phyloP scores from a whole-genome alignment of 2,797 vertebrate genomes.

The Tinamus major region DNA sequence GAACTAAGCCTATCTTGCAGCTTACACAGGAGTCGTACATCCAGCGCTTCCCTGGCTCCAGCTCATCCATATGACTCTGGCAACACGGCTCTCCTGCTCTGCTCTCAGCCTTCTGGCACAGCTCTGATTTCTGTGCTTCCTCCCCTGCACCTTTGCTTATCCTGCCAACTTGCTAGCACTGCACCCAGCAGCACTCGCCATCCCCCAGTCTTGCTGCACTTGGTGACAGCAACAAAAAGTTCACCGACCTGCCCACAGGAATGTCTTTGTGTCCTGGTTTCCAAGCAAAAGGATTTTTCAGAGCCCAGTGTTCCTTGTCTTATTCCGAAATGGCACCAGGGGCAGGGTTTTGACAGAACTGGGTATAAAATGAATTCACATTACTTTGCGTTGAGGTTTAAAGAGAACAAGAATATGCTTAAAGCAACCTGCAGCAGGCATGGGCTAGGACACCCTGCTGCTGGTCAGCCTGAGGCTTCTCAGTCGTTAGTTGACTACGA shows the following conservation, averaged over 20 bases:
- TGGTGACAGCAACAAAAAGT: not conserved
- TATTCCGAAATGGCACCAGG: not conserved
- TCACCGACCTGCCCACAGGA: not conserved
- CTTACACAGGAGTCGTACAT: not conserved
- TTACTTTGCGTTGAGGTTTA: not conserved
- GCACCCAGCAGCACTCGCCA: not conserved
- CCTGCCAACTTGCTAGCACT: not conserved
- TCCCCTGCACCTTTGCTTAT: not conserved
- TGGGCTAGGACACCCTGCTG: too few relatives aligned
- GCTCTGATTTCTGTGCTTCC: constrained; percentile 35
- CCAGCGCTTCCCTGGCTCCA: constrained; percentile 7
- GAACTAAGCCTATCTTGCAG: not conserved
- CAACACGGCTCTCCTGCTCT: constrained; percentile 39
- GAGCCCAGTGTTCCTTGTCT: not conserved
- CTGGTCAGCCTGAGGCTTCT: not conserved
- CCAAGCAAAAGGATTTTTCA: not conserved
- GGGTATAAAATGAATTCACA: not conserved
- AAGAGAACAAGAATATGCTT: not conserved
- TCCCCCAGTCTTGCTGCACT: not conserved
- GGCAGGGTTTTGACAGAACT: not conserved
- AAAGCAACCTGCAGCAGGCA: not conserved
- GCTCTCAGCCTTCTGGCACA: constrained; percentile 38
- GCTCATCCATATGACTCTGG: constrained; percentile 6
- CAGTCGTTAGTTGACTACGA: not conserved
- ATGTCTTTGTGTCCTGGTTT: not conserved